Evolutionary conservation across 23 tunicate species (phyloP).

Genomic region (Halocynthia roretzi): DNA sequence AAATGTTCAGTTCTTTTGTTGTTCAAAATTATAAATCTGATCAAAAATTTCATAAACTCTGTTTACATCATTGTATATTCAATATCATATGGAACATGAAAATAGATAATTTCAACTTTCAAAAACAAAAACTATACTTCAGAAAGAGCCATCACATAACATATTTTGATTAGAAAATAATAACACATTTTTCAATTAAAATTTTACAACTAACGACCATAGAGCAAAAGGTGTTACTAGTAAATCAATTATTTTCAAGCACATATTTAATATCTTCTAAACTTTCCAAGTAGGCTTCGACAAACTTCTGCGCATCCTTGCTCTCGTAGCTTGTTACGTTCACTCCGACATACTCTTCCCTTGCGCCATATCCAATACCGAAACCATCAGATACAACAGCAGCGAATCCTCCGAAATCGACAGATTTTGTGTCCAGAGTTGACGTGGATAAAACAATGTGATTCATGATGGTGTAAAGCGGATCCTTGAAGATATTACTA

Average conservation of each 20-base stretch:
- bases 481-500: slow-evolving; percentile 60
- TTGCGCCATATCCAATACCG: slow-evolving; percentile 90
- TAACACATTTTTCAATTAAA: too few relatives aligned
- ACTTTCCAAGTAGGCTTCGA: slow-evolving; percentile 49
- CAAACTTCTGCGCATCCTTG: slow-evolving; percentile 46
- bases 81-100: too few relatives aligned
- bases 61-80: too few relatives aligned
- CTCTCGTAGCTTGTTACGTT: slow-evolving; percentile 77
- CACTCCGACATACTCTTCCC: slow-evolving; percentile 61
- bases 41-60: too few relatives aligned
- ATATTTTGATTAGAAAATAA: too few relatives aligned
- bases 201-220: too few relatives aligned
- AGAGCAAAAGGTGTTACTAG: too few relatives aligned
- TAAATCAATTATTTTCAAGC: slow-evolving; percentile 10
- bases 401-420: slow-evolving; percentile 89
- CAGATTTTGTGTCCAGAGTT: slow-evolving; percentile 83
- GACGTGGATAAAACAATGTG: slow-evolving; percentile 94
- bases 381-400: slow-evolving; percentile 95
- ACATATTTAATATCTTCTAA: slow-evolving; percentile 60
- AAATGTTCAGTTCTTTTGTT: too few relatives aligned
- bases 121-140: too few relatives aligned
- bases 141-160: too few relatives aligned
- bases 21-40: too few relatives aligned
- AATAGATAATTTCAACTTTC: too few relatives aligned
- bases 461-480: slow-evolving; percentile 71